A percentile compares a stretch with the other conserved stretches of the same genome.
These are phyloP conservation scores for Lacerta viridis DNA, from an alignment of 2,797 vertebrate genomes.

Conservation along the genomic window DNA sequence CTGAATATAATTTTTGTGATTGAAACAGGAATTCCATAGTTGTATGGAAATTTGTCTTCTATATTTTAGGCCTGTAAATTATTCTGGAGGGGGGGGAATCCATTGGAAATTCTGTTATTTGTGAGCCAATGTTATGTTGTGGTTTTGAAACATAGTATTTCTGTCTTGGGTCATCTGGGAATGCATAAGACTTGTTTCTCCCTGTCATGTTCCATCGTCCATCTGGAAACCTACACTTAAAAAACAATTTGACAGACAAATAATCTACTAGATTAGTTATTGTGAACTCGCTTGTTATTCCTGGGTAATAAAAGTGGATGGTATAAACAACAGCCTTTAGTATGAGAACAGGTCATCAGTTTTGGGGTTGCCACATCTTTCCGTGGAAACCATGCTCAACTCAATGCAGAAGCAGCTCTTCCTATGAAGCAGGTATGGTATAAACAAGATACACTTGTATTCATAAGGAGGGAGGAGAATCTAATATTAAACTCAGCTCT, in stretches of 20 bases:
- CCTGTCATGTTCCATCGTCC: not conserved
- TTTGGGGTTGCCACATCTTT: not conserved
- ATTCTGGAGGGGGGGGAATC: not conserved
- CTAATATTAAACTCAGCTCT: conserved; percentile 25
- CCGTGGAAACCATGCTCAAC: not conserved
- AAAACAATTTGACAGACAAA: not conserved
- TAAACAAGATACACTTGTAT: not conserved
- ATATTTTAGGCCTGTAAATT: not conserved
- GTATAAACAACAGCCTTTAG: not conserved
- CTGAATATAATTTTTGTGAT: not conserved
- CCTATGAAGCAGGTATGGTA: conserved; percentile 3
- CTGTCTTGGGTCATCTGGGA: not conserved
- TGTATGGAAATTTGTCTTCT: not conserved
- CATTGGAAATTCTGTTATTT: not conserved
- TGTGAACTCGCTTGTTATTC: not conserved
- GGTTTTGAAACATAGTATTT: not conserved
- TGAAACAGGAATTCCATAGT: conserved; percentile 1
- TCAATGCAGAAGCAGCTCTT: conserved; percentile 7
- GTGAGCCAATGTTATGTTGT: not conserved
- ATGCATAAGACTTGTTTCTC: not conserved
- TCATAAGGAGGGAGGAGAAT: not conserved
- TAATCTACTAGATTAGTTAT: not conserved
- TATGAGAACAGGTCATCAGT: not conserved
- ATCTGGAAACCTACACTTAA: conserved; percentile 6
- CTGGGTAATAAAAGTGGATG: not conserved